phyloP scores from a whole-genome alignment of 2,888 invertebrate species.

The Ophraella communa region DNA sequence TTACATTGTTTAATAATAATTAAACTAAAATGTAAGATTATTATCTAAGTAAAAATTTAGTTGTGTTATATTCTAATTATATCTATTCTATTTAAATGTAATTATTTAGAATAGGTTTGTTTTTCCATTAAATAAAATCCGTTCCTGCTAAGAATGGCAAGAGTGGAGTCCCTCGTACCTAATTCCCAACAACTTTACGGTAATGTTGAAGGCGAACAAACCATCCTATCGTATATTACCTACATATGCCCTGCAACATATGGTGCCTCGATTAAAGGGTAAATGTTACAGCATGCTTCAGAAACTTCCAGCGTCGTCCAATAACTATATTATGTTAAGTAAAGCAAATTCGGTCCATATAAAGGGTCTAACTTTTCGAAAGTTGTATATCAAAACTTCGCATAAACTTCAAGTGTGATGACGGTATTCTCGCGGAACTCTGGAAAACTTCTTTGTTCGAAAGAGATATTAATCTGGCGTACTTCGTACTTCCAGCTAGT shows the following conservation, averaged over 20 bases:
- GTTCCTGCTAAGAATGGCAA: background rate
- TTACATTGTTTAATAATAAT: too few relatives aligned
- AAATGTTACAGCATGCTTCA: slow-evolving; percentile 51
- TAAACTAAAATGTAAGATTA: too few relatives aligned
- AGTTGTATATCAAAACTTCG: slow-evolving; percentile 44
- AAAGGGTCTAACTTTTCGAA: slow-evolving; percentile 36
- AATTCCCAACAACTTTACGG: slow-evolving; percentile 36
- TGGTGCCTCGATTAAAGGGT: slow-evolving; percentile 52
- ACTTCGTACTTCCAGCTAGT: slow-evolving; percentile 4
- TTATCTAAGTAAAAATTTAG: too few relatives aligned
- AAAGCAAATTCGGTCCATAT: slow-evolving; percentile 44
- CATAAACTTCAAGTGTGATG: slow-evolving; percentile 22
- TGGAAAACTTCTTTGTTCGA: slow-evolving; percentile 12
- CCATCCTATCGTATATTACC: slow-evolving; percentile 52
- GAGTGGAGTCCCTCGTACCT: background rate
- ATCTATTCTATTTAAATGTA: too few relatives aligned
- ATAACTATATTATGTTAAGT: slow-evolving; percentile 52
- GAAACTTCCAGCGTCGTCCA: slow-evolving; percentile 48
- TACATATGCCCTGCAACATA: slow-evolving; percentile 50
- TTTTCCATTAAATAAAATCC: background rate
- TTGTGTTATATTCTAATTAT: too few relatives aligned
- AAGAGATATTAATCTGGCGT: slow-evolving; percentile 14
- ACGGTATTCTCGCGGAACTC: slow-evolving; percentile 3
- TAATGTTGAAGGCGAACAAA: slow-evolving; percentile 51
- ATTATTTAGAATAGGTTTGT: too few relatives aligned